phyloP scores from a whole-genome alignment of 1,140 invertebrate genomes.

The Drosophila ohnishii region DNA sequence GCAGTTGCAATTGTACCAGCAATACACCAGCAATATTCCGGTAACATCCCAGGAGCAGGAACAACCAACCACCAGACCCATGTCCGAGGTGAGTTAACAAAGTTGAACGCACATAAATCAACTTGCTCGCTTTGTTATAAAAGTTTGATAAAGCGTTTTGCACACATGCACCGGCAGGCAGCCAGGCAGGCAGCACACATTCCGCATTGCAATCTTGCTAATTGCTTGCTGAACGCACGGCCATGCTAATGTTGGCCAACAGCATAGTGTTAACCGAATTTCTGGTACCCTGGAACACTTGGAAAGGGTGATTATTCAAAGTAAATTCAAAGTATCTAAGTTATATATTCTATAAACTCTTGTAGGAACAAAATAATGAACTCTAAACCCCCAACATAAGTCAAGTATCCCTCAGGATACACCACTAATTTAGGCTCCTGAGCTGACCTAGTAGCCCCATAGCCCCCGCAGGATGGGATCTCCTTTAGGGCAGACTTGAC shows the following conservation, averaged over 20 bases:
- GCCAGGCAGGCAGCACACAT: conserved; percentile 42
- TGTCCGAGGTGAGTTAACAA: conserved; percentile 75
- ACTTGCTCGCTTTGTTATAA: conserved; percentile 75
- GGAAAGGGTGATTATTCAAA: not conserved
- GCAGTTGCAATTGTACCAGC: conserved; percentile 11
- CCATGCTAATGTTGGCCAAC: conserved; percentile 58
- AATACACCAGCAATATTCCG: not conserved
- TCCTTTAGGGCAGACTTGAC: conserved; percentile 39
- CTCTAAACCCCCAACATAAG: not conserved
- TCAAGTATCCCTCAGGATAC: not conserved
- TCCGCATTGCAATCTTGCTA: conserved; percentile 77
- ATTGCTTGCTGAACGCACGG: conserved; percentile 71
- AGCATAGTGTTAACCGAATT: conserved; percentile 18
- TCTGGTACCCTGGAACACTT: conserved; percentile 10
- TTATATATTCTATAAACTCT: not conserved
- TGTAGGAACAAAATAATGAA: not conserved
- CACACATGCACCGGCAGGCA: conserved; percentile 45
- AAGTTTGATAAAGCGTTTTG: conserved; percentile 80
- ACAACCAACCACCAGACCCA: conserved; percentile 19
- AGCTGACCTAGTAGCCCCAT: not conserved
- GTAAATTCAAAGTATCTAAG: not conserved
- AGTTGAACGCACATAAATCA: conserved; percentile 79
- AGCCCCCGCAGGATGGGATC: conserved; percentile 9
- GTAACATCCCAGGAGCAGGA: conserved; percentile 10
- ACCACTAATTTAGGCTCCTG: not conserved